Evolutionary conservation across 2,888 invertebrate genomes (phyloP), one percentile per base, ranked within the genome.

Genomic region (Rotaria magnacalcarata): DNA sequence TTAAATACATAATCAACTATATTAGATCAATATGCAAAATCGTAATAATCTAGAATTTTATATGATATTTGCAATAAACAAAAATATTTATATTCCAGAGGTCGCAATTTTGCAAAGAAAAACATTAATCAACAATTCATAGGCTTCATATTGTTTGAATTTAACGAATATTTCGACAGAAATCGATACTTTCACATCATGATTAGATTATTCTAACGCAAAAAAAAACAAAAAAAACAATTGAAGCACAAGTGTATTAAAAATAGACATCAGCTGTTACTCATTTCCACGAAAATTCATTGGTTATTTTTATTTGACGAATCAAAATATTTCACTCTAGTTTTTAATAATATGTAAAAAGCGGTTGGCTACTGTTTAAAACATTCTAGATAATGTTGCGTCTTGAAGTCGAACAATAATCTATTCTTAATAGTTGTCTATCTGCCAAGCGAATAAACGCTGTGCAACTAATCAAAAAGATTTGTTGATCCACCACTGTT

Each of bases 181-280:
- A 67, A 67, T 34, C 67, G 34, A 34, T 34, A 41, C 27, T 34
- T 16, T 16, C 11, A 41, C 14, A 19, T 19, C 14, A 67, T 67
- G 6, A 10, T 16, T 52, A 52, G 52, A 41, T 27, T 11, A 5
- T n/a, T n/a, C 11, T 11, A 60, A 27, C n/a, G 14, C 1, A 24
- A 67, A 34, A 6, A 41, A 67, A 16, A 27, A 0, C 34, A 19
- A 34, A 67, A 16, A 34, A 41, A 34, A 14, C 16, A 21, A 54
- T 54, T 41, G 16, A 14, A 67, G 34, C 34, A 27, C 11, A 67
- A 16, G 34, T 67, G 19, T 19, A 2, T 6, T 34, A 27, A 6
- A 67, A 19, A 67, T 34, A 16, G 52, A 16, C 67, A 67, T 67
- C 67, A 67, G 67, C 67, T 67, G 67, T 67, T 67, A 67, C 34